Percentiles rank a stretch among this genome's conserved stretches.
Conservation (phyloP, 2,113 vertebrate genomes). For the Phaethornis superciliosus region DNA sequence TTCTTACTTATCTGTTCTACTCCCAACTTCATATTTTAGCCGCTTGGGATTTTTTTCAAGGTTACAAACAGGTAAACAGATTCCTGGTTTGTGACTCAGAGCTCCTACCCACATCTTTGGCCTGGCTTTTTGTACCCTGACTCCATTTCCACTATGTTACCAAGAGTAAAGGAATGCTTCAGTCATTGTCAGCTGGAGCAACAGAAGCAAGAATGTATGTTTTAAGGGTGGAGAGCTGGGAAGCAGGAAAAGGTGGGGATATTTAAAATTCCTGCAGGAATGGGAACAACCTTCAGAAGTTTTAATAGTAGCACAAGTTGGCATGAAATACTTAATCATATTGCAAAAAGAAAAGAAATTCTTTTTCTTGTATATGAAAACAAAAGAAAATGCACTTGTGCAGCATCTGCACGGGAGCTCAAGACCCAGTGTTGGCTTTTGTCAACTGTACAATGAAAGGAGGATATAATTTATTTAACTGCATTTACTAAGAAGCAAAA, state of each 20-base stretch:
- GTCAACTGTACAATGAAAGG: neutral
- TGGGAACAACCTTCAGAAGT: neutral
- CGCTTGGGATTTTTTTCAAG: neutral
- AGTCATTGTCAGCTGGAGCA: neutral
- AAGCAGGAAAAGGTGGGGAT: conserved; percentile 48
- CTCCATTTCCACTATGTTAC: neutral
- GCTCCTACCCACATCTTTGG: neutral
- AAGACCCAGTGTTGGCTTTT: neutral
- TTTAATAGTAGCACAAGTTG: neutral
- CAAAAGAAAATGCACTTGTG: neutral
- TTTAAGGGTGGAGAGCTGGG: neutral
- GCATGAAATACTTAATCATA: neutral
- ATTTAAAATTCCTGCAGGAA: conserved; percentile 11
- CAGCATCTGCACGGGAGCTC: neutral
- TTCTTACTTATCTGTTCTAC: neutral
- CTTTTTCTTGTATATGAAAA: neutral
- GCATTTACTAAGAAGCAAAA: neutral
- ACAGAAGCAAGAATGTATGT: neutral
- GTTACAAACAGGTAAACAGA: neutral
- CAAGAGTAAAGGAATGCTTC: neutral
- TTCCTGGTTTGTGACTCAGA: neutral
- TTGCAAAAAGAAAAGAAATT: neutral
- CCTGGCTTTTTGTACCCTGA: neutral
- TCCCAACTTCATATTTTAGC: neutral
- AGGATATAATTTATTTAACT: neutral